A percentile compares a stretch with the other conserved stretches of the same genome.
phyloP scores from a whole-genome alignment of 2,113 vertebrate genomes.

The human (Homo sapiens) region DNA sequence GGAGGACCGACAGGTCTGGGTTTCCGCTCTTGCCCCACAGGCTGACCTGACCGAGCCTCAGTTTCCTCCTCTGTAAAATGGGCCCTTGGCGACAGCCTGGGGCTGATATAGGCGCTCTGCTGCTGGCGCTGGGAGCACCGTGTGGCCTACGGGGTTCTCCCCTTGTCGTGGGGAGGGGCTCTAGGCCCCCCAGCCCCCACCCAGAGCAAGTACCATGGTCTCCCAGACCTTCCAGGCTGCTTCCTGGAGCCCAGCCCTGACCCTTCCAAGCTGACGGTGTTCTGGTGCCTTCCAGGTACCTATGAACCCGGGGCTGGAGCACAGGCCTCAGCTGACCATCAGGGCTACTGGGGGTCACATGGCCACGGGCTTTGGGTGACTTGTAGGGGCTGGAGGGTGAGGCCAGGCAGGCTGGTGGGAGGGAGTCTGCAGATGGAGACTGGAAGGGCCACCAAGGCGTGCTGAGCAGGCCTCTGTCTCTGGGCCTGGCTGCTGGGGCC shows the following conservation, averaged over 20 bases:
- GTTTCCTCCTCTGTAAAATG: background rate
- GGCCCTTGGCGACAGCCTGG: background rate
- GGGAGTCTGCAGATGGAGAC: background rate
- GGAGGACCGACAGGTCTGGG: background rate
- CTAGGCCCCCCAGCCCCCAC: background rate
- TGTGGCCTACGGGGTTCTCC: too few species aligned
- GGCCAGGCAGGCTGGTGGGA: background rate
- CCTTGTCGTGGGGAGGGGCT: background rate
- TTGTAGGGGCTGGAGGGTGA: background rate
- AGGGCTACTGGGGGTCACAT: background rate
- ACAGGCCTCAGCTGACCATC: background rate
- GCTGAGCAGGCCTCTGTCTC: too few species aligned
- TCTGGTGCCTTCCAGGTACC: background rate
- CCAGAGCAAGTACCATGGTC: fast-evolving
- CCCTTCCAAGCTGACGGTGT: background rate
- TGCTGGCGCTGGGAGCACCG: too few species aligned
- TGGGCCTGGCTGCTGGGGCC: background rate
- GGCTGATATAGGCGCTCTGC: background rate
- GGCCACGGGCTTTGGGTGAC: background rate
- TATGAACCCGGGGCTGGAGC: too few species aligned
- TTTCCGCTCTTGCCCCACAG: too few species aligned
- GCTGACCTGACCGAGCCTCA: background rate
- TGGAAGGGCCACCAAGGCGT: background rate
- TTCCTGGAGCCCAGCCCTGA: background rate
- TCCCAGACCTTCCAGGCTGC: background rate